A percentile compares a stretch with the other conserved stretches of the same genome.
Conservation (phyloP, 2,113 vertebrate species). For the Oncorhynchus gorbuscha region DNA sequence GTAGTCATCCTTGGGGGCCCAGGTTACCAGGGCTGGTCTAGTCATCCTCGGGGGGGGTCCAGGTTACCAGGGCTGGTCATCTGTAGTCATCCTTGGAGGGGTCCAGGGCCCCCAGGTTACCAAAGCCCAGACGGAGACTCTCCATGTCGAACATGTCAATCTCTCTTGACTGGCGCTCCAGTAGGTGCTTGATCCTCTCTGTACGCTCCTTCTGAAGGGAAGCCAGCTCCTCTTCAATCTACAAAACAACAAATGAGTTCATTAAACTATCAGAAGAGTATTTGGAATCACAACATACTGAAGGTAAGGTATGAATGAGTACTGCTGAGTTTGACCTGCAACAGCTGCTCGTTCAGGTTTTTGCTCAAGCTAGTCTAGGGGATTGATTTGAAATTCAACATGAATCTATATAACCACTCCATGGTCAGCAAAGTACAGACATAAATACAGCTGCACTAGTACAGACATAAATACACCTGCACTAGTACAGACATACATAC, state of each 20-base stretch:
- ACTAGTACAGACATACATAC: no score
- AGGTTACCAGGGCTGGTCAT: slow-evolving; percentile 84
- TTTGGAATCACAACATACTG: no score
- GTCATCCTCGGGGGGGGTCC: slow-evolving; percentile 97
- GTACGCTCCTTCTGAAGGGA: slow-evolving; percentile 98
- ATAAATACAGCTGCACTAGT: no score
- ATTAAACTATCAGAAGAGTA: background rate
- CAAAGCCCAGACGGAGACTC: slow-evolving; percentile 93
- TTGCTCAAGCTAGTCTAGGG: no score
- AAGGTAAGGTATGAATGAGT: no score
- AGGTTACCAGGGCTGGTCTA: slow-evolving; percentile 76
- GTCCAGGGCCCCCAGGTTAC: slow-evolving; percentile 91
- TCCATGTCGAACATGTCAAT: slow-evolving; percentile 94
- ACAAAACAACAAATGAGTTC: slow-evolving; percentile 19
- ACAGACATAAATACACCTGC: no score
- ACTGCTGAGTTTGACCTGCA: no score
- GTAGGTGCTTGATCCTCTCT: slow-evolving; percentile 91
- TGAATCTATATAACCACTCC: no score
- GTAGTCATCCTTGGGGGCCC: slow-evolving; percentile 48
- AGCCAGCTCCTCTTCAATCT: slow-evolving; percentile 98
- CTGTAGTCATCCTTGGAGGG: slow-evolving; percentile 98
- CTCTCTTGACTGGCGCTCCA: slow-evolving; percentile 96
- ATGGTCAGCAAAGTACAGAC: no score
- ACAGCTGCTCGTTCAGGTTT: no score
- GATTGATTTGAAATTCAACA: no score